Evolutionary conservation across 2,113 vertebrate genomes (phyloP), one percentile per base, ranked within the genome.

Genomic region (Talpa occidentalis): DNA sequence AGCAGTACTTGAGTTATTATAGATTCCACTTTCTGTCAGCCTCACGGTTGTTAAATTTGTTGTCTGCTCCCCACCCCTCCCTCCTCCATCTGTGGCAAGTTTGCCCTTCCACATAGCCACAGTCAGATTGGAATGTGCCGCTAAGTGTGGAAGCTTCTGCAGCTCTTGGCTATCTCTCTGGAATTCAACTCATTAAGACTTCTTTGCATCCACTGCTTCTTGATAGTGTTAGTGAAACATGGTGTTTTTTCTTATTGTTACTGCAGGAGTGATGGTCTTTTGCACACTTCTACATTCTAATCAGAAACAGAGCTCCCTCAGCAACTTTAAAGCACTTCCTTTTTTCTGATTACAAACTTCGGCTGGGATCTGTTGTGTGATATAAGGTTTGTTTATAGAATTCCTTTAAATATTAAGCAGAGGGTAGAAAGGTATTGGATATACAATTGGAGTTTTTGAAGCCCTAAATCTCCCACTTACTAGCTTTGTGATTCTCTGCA

Each of bases 341-440:
- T 73, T 78, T 91, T 91, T 93, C 35, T 77, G 72, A 59, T 92
- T 26, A 81, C 66, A 40, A 90, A 92, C 17, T 90, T 80, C 73
- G 73, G 60, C 67, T 84, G 76, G 54, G n/a, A 72, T 84, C 40
- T 54, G 21, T 69, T 92, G 26, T 74, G 35, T 88, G 90, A 64
- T 92, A 67, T 73, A 56, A 91, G 56, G 40, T 49, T 84, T 94
- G 52, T 54, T 91, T 89, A 52, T 67, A 92, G 81, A 69, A 73
- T 94, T 94, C 90, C 76, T 95, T 94, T 92, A 93, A 84, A 90
- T 95, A 96, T 81, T 81, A 95, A 96, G 67, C 62, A 78, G 83
- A 90, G 28, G 73, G 30, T 21, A 77, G 84, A 88, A 95, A 62
- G 32, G 42, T 73, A 69, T 59, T 93, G 72, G 80, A 40, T 73